Base-by-base conservation (phyloP, 2,888 invertebrate species). In the Lucinisca nassula region DNA sequence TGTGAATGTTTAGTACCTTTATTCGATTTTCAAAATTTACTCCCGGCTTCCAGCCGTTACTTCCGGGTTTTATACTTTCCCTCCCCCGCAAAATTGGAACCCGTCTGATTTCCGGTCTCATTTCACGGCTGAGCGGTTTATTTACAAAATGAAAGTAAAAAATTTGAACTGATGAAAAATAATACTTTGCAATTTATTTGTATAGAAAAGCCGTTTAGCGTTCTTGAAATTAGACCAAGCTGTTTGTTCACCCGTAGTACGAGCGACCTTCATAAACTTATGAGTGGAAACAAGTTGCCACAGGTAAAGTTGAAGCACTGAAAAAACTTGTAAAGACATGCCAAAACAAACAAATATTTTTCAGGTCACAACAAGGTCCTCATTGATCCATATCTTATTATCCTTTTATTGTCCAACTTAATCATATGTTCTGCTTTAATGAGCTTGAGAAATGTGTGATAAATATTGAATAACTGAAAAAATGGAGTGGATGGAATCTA, bases 401-500 rank as follows among this genome's bases (percentile, higher is more conserved):
- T 74, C 38, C 40, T 45, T 14, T 74, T 40, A 30, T 51, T 51
- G 51, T 45, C 51, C 49, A 24, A 8, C 12, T 21, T 67, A 35
- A 35, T 67, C 17, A 67, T 10, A 45, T 12, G 8, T 45, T 45
- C n/a, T n/a, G n/a, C n/a, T n/a, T n/a, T n/a, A 12, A 45, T 45
- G 17, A 12, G 45, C 17, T 12, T 45, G 45, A 45, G 45, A 17
- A 45, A 12, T 45, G 8, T 45, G 8, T 35, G 17, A 30, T 10
- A 12, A 6, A 30, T 70, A 27, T 21, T 70, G 70, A 32, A 35
- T 12, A 30, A 70, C 12, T 12, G n/a, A 32, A 40, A 82, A 82
- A 61, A 89, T 89, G 89, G 89, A 89, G 76, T 89, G 89, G 89
- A 87, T 89, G 89, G 80, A 84, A n/a, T 79, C 84, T n/a, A 45